Conservation (phyloP, 2,888 invertebrate species). For the Amiota mariae region DNA sequence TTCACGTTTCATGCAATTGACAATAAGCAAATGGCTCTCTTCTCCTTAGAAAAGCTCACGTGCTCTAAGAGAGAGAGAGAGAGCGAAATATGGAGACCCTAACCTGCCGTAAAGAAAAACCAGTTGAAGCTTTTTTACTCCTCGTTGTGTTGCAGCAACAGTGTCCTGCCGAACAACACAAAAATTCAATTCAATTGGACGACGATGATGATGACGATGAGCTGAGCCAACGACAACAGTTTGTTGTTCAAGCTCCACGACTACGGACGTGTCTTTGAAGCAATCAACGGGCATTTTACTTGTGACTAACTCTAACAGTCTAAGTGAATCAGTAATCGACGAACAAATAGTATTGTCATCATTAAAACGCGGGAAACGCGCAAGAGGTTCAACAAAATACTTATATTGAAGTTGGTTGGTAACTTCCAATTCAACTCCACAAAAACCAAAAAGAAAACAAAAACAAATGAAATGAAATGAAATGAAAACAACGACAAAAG, state of each 20-base stretch:
- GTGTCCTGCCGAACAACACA: conserved; percentile 36
- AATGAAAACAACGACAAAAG: conserved; percentile 34
- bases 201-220: conserved; percentile 31
- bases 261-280: conserved; percentile 57
- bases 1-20: not conserved
- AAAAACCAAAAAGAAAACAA: conserved; percentile 15
- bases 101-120: conserved; percentile 11
- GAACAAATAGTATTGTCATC: not conserved
- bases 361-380: conserved; percentile 17
- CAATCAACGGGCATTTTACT: not conserved
- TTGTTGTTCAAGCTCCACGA: conserved; percentile 71
- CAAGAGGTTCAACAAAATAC: not conserved
- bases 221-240: conserved; percentile 68
- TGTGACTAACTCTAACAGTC: too few species aligned
- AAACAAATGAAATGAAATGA: conserved; percentile 26
- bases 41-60: not conserved
- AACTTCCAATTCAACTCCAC: conserved; percentile 4
- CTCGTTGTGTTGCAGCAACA: conserved; percentile 44
- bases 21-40: not conserved
- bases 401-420: conserved; percentile 10
- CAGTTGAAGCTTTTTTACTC: conserved; percentile 18
- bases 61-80: not conserved
- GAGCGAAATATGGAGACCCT: not conserved
- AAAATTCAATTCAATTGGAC: conserved; percentile 49
- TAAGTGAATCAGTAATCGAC: not conserved